A percentile compares a stretch with the other conserved stretches of the same genome.
Conservation (phyloP, 1,140 invertebrate species). For the Drosophila lowei region DNA sequence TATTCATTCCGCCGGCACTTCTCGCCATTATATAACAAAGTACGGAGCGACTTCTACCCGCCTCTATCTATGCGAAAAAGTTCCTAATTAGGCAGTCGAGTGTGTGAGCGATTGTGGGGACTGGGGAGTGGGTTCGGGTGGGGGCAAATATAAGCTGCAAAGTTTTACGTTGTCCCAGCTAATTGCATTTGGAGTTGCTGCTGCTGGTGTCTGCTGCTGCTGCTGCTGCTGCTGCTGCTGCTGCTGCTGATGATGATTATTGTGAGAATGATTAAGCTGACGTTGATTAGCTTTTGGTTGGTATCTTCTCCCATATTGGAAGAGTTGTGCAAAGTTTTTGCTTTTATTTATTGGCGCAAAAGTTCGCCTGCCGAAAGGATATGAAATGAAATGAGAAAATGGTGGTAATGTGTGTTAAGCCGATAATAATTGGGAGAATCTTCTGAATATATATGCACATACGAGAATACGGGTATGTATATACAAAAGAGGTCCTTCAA, state of each 20-base stretch:
- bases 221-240: conserved; percentile 19
- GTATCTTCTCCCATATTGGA: conserved; percentile 7
- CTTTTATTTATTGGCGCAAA: conserved; percentile 30
- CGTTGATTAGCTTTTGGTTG: conserved; percentile 56
- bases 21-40: conserved; percentile 12
- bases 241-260: conserved; percentile 37
- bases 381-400: not conserved
- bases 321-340: conserved; percentile 21
- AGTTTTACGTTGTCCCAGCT: conserved; percentile 56
- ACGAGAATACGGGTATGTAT: too few relatives aligned
- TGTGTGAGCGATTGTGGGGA: conserved; percentile 11
- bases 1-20: conserved; percentile 21
- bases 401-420: not conserved
- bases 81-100: conserved; percentile 67
- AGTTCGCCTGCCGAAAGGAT: conserved; percentile 10
- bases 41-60: conserved; percentile 7
- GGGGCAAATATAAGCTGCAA: conserved; percentile 24
- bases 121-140: not conserved
- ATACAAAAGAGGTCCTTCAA: too few relatives aligned
- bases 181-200: conserved; percentile 66
- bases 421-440: too few relatives aligned
- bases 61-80: conserved; percentile 36
- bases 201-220: conserved; percentile 19
- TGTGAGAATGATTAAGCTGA: conserved; percentile 49
- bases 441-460: too few relatives aligned